Percentiles rank a stretch among this genome's conserved stretches.
Evolutionary conservation across 2,888 invertebrate species (phyloP).

Genomic region (Helobdella robusta): DNA sequence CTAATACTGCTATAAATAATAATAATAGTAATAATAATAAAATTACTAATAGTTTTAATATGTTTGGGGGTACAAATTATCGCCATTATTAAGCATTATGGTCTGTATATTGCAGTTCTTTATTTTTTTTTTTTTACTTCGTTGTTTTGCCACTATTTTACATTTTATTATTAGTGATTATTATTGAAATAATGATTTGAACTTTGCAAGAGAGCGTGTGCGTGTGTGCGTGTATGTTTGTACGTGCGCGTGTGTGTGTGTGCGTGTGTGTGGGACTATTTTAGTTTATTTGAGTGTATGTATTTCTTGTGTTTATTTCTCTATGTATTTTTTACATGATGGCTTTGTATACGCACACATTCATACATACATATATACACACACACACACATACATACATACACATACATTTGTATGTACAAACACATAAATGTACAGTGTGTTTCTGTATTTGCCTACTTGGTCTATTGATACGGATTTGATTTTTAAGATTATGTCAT

Average conservation of each 20-base stretch:
- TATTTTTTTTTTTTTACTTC: background rate
- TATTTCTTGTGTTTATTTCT: background rate
- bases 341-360: background rate
- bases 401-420: background rate
- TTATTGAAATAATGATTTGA: background rate
- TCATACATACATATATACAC: background rate
- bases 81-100: background rate
- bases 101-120: background rate
- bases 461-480: too few species aligned
- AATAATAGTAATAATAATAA: too few species aligned
- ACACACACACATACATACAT: constrained; percentile 16
- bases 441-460: too few species aligned
- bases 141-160: background rate
- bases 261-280: too few species aligned
- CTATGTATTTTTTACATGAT: too few species aligned
- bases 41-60: background rate
- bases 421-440: constrained; percentile 7
- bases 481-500: too few species aligned
- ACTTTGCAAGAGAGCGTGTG: too few species aligned
- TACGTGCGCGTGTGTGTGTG: background rate
- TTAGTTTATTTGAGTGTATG: background rate
- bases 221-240: background rate
- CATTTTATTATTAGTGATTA: background rate
- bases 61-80: background rate
- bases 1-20: too few species aligned